Evolutionary conservation across 2,888 invertebrate species (phyloP), one percentile per base, ranked within the genome.

Genomic region (Serrognathus titanus): DNA sequence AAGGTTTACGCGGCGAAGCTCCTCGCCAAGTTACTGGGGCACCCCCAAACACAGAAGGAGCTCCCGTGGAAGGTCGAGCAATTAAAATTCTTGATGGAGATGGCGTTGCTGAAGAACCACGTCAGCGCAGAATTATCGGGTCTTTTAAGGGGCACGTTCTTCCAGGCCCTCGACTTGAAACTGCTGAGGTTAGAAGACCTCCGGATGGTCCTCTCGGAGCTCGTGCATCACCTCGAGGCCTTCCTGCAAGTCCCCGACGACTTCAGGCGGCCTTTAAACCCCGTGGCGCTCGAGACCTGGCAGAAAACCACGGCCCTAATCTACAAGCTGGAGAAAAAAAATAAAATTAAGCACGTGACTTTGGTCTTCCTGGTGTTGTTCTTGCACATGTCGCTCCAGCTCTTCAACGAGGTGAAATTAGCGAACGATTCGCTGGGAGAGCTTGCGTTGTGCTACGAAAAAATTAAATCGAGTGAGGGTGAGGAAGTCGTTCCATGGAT

Each of bases 401-500:
- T 90, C 52, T 89, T 90, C 68, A 84, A 85, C 37, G 88, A 90
- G 66, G 80, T 85, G 0, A 85, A 87, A 75, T 80, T 89, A 72
- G 88, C 90, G 0, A 78, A 79, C 52, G 83, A 84, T 65, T 85
- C 88, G 0, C 82, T 90, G 45, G 81, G 85, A 55, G 90, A 91
- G 72, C 75, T 91, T n/a, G 83, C 86, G 66, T 83, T 83, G 67
- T 90, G 90, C 68, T 86, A 85, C 66, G 82, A 86, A 53, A 83
- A 84, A 69, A 80, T 83, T 53, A 79, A 77, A 62, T 71, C 75
- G 50, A 60, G 59, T 36, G 65, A 57, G 51, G 62, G 65, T 51
- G 70, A 63, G 10, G 80, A 81, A 43, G 90, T 90, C 69, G 89
- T 88, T 4, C 82, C 85, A 65, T 94, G 93, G 93, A 86, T 90